phyloP scores from a whole-genome alignment of 2,113 vertebrate genomes.

The Nycticorax nycticorax region DNA sequence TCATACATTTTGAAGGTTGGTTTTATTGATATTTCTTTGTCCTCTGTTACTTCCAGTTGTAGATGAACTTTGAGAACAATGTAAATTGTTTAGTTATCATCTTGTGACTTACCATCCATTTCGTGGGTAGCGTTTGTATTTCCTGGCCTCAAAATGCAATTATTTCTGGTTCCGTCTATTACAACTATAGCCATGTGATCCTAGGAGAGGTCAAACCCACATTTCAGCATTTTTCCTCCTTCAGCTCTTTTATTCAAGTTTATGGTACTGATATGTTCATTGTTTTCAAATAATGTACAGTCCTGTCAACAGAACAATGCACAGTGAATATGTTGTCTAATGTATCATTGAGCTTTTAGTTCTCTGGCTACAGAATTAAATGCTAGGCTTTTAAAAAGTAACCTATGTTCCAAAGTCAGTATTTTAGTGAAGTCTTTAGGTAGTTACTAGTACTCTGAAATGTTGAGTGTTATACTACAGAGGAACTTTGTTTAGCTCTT shows the following conservation, averaged over 20 bases:
- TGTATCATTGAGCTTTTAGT: constrained; percentile 14
- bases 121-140: constrained; percentile 39
- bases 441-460: neutral
- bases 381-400: neutral
- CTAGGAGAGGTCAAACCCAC: constrained; percentile 54
- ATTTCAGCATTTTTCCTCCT: constrained; percentile 54
- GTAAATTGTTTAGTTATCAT: neutral
- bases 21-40: constrained; percentile 4
- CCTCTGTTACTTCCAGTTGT: neutral
- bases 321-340: constrained; percentile 54
- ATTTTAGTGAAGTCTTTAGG: neutral
- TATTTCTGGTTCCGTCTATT: constrained; percentile 24
- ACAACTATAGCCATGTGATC: constrained; percentile 7
- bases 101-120: constrained; percentile 33
- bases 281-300: constrained; percentile 54
- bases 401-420: neutral
- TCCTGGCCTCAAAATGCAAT: constrained; percentile 6
- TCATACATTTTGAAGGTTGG: neutral
- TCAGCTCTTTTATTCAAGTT: constrained; percentile 54
- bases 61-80: constrained; percentile 46
- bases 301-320: constrained; percentile 52
- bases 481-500: neutral
- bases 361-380: neutral
- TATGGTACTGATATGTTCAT: constrained; percentile 40
- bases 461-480: neutral